Evolutionary conservation across 1,140 invertebrate genomes (phyloP).

Genomic region (Bombus huntii): DNA sequence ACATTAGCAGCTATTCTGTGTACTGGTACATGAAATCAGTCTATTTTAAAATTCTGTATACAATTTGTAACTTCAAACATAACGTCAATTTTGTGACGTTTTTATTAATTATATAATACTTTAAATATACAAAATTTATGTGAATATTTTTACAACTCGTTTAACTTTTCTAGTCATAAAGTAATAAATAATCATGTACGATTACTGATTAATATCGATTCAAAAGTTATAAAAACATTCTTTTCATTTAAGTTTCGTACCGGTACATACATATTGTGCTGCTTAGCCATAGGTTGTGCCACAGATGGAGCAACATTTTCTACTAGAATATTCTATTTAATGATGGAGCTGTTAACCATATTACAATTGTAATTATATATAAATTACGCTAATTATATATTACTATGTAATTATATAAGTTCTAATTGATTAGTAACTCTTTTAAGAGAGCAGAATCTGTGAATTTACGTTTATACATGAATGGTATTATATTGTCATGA

Average conservation of each 20-base stretch:
- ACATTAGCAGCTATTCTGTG: conserved; percentile 60
- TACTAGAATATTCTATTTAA: conserved; percentile 64
- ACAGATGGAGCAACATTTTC: conserved; percentile 50
- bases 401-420: conserved; percentile 45
- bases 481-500: conserved; percentile 39
- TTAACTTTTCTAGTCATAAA: conserved; percentile 61
- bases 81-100: not conserved
- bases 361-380: conserved; percentile 50
- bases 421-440: conserved; percentile 29
- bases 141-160: not conserved
- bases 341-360: conserved; percentile 59
- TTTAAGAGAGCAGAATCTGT: conserved; percentile 30
- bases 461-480: conserved; percentile 41
- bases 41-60: not conserved
- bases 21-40: conserved; percentile 54
- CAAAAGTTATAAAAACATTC: not conserved
- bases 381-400: conserved; percentile 41
- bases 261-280: conserved; percentile 65
- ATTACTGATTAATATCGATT: not conserved
- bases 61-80: not conserved
- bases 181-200: conserved; percentile 41
- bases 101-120: conserved; percentile 20
- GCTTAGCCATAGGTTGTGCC: conserved; percentile 68
- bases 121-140: conserved; percentile 29
- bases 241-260: conserved; percentile 39